Evolutionary conservation across 2,113 vertebrate species (phyloP), one percentile per base, ranked within the genome.

Genomic region (Amazona guildingii): DNA sequence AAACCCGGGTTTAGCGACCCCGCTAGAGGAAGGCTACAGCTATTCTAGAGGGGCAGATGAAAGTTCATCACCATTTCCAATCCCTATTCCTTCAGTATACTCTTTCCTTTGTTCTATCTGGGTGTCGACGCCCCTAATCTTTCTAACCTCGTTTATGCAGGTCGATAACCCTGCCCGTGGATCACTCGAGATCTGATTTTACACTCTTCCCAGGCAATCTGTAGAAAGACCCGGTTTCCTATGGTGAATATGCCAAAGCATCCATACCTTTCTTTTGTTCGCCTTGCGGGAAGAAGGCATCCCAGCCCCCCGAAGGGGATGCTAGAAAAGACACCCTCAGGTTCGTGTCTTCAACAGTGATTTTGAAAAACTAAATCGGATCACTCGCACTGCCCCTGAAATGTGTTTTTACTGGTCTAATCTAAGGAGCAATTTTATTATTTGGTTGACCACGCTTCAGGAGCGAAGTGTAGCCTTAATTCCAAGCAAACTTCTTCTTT

Each of bases 201-300:
- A 28, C 28, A 9, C 51, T 35, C 54, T 80, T 81, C 41, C 79
- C 9, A 59, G n/a, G 77, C 81, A 16, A 41, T 11, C 37, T n/a
- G 63, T 69, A 29, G 39, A 79, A 27, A 62, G 49, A 29, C 13
- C 23, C 13, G 5, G 10, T 13, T 78, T 81, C 51, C 4, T 27
- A 62, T 55, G 66, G n/a, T 11, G 41, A 75, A 20, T 88, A 7
- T 28, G 49, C 72, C 49, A 25, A 28, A 25, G 68, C 69, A 51
- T 79, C 67, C 90, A n/a, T 70, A 87, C 67, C 77, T 95, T 94
- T 80, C 89, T 88, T 96, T 94, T 96, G 88, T 93, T 80, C 55
- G 11, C 29, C 33, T 90, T 41, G 5, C 23, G 1, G 37, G 67
- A 23, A 51, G 67, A 69, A 81, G 16, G 41, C 66, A 69, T 23